Conservation (phyloP, 2,113 vertebrate genomes). For the Oreocharis arfaki region DNA sequence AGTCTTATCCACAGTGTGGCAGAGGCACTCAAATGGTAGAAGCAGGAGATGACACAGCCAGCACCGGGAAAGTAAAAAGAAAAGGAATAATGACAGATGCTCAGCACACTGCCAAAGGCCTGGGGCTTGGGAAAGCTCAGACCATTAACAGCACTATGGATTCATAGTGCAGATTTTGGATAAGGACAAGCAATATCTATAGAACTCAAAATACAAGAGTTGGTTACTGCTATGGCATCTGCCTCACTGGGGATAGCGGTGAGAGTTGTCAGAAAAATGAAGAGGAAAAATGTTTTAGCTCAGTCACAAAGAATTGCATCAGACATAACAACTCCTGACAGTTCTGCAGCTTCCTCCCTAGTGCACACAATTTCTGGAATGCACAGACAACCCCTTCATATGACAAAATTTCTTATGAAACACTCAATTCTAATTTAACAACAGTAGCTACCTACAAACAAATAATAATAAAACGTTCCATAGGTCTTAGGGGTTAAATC, state of each 20-base stretch:
- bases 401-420: background rate
- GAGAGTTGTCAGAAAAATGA: background rate
- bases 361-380: background rate
- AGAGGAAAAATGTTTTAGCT: background rate
- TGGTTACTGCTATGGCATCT: background rate
- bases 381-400: background rate
- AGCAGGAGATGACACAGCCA: background rate
- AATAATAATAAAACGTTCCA: background rate
- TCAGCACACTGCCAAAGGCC: background rate
- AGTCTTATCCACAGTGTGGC: background rate
- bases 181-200: background rate
- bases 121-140: background rate
- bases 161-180: background rate
- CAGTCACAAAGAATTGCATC: background rate
- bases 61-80: background rate
- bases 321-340: background rate
- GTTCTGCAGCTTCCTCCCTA: background rate
- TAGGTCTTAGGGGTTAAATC: background rate
- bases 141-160: background rate
- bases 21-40: background rate
- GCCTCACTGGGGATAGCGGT: background rate
- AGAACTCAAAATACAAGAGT: background rate
- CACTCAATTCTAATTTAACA: background rate
- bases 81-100: background rate
- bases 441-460: background rate